These are phyloP conservation scores for Eublepharis macularius DNA, from an alignment of 2,113 vertebrate species.

Conservation along the genomic window DNA sequence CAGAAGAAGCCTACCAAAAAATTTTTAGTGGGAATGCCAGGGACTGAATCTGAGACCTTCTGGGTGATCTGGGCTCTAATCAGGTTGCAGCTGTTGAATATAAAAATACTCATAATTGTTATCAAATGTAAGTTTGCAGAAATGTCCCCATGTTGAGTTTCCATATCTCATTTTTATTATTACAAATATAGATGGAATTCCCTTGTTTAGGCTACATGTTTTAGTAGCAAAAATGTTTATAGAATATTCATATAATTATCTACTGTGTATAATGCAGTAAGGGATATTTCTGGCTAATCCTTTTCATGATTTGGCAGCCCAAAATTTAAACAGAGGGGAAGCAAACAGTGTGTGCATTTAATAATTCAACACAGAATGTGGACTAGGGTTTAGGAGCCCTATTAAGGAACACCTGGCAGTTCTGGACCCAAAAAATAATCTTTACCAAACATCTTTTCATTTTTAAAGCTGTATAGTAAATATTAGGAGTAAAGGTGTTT, in stretches of 20 bases:
- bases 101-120: slow-evolving; percentile 53
- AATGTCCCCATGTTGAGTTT: slow-evolving; percentile 53
- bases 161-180: slow-evolving; percentile 61
- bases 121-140: slow-evolving; percentile 46
- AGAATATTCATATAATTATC: slow-evolving; percentile 72
- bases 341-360: slow-evolving; percentile 63
- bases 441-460: background rate
- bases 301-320: slow-evolving; percentile 60
- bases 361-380: slow-evolving; percentile 66
- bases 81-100: background rate
- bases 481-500: background rate
- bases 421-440: slow-evolving; percentile 10
- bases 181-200: slow-evolving; percentile 65
- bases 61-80: background rate
- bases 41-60: background rate
- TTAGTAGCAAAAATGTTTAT: slow-evolving; percentile 72
- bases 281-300: slow-evolving; percentile 73
- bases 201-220: slow-evolving; percentile 77
- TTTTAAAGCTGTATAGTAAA: background rate
- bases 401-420: background rate
- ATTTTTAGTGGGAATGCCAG: background rate
- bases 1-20: no score
- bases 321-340: slow-evolving; percentile 56
- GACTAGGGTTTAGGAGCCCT: slow-evolving; percentile 12
- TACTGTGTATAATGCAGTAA: slow-evolving; percentile 58